Evolutionary conservation across 2,888 invertebrate species (phyloP), one percentile per base, ranked within the genome.

Genomic region (Germaria angustata): DNA sequence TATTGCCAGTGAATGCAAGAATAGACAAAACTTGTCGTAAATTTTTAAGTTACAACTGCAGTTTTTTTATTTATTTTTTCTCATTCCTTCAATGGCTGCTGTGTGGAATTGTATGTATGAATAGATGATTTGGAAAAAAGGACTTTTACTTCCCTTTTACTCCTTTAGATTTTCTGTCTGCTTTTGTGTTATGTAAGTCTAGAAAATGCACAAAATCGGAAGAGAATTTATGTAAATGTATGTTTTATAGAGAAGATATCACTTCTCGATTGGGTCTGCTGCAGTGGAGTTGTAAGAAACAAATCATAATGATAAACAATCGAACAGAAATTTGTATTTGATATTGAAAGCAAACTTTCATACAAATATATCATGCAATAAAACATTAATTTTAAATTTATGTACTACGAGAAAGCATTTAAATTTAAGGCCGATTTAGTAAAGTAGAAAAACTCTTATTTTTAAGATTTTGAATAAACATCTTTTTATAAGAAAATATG

Each of bases 181-280:
- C 34, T 11, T n/a, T 7, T 8, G 8, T 49, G 22, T 66, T 24
- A 65, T 22, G n/a, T 15, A n/a, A 24, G 51, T 68, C 36, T 51
- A 24, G 66, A 39, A 28, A 53, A 28, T 39, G 17, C 28, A 44
- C n/a, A 15, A 69, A 69, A 32, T 69, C 20, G 44, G 28, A 55
- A 49, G 59, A 46, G 59, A 59, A 71, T 71, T 71, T 71, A 59
- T 59, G 71, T 59, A 59, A 71, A 71, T 59, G 22, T 24, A 17
- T 59, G 28, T 57, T 71, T 71, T 71, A 57, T 32, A 57, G 22
- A 3, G 20, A 46, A 57, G 57, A 59, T 71, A 71, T 24, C 22
- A 49, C 17, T 53, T 68, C 36, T 13, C 2, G 5, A 17, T 0
- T 9, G 44, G 13, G 2, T 11, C 28, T 34, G 13, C 2, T 51